phyloP scores from a whole-genome alignment of 2,888 invertebrate species.

The Drosophila nr. perissopoda region DNA sequence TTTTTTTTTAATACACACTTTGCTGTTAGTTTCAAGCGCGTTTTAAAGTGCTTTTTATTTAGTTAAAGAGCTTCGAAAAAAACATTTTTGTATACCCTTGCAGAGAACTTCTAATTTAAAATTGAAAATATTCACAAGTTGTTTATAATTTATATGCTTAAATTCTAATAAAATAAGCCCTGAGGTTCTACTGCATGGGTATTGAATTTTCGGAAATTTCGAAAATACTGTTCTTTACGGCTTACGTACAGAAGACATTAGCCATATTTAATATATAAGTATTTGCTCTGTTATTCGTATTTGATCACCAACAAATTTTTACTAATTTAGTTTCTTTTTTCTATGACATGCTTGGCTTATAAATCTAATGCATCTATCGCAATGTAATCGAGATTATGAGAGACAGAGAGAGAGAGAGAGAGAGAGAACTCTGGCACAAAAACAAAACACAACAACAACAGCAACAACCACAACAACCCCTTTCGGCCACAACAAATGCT shows the following conservation, averaged over 20 bases:
- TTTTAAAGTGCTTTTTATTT: slow-evolving; percentile 47
- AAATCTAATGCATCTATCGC: slow-evolving; percentile 75
- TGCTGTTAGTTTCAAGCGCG: slow-evolving; percentile 13
- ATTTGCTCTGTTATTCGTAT: slow-evolving; percentile 25
- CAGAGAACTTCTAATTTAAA: slow-evolving; percentile 9
- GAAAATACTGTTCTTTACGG: slow-evolving; percentile 3
- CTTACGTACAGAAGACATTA: not conserved
- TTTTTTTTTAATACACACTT: slow-evolving; percentile 14
- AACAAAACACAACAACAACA: slow-evolving; percentile 22
- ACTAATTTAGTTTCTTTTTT: slow-evolving; percentile 84
- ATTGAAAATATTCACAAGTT: not conserved
- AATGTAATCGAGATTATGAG: slow-evolving; percentile 67
- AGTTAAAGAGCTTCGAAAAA: slow-evolving; percentile 24
- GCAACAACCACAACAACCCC: slow-evolving; percentile 46
- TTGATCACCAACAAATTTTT: slow-evolving; percentile 68
- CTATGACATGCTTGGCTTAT: slow-evolving; percentile 83
- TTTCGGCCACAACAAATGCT: slow-evolving; percentile 66
- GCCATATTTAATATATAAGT: slow-evolving; percentile 17
- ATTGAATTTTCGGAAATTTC: slow-evolving; percentile 14
- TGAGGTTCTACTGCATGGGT: slow-evolving; percentile 8
- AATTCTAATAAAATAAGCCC: too few relatives aligned
- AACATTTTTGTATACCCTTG: slow-evolving; percentile 33
- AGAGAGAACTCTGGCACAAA: slow-evolving; percentile 15
- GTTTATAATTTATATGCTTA: too few relatives aligned
- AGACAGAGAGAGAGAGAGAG: slow-evolving; percentile 17